phyloP scores from a whole-genome alignment of 1,140 invertebrate species.

The Aricia agestis region DNA sequence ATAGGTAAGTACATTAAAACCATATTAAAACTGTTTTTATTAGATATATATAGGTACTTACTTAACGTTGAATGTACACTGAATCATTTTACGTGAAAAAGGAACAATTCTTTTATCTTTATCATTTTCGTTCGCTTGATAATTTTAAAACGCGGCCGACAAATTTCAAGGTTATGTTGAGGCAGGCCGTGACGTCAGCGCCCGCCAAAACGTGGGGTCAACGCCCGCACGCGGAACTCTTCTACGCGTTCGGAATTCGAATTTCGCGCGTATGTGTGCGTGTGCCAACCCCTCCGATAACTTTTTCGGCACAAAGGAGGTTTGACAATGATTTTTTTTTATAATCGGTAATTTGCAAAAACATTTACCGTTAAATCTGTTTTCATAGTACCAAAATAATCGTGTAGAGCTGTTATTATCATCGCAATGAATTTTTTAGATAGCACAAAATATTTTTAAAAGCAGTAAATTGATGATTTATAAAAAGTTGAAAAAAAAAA shows the following conservation, averaged over 20 bases:
- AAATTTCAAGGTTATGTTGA: slow-evolving; percentile 57
- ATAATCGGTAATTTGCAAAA: background rate
- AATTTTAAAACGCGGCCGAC: slow-evolving; percentile 20
- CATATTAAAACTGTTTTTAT: too few relatives aligned
- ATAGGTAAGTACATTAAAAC: too few relatives aligned
- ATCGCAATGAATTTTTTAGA: background rate
- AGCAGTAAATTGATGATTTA: too few relatives aligned
- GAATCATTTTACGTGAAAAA: too few relatives aligned
- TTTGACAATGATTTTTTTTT: slow-evolving; percentile 21
- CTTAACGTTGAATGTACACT: too few relatives aligned
- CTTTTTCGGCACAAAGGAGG: background rate
- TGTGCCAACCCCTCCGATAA: slow-evolving; percentile 35
- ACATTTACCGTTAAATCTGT: too few relatives aligned
- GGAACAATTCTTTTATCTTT: too few relatives aligned
- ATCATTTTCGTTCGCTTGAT: background rate
- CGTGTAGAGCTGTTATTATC: background rate
- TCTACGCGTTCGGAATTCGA: slow-evolving; percentile 69
- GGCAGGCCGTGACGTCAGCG: slow-evolving; percentile 73
- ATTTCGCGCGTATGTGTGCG: slow-evolving; percentile 59
- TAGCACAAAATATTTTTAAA: too few relatives aligned
- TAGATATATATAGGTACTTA: too few relatives aligned
- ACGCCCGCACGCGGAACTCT: slow-evolving; percentile 66
- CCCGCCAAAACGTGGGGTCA: slow-evolving; percentile 69
- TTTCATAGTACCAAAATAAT: background rate
- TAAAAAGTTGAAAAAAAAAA: too few relatives aligned